Conservation (phyloP, 2,888 invertebrate species). For the Nomada ruficornis region DNA sequence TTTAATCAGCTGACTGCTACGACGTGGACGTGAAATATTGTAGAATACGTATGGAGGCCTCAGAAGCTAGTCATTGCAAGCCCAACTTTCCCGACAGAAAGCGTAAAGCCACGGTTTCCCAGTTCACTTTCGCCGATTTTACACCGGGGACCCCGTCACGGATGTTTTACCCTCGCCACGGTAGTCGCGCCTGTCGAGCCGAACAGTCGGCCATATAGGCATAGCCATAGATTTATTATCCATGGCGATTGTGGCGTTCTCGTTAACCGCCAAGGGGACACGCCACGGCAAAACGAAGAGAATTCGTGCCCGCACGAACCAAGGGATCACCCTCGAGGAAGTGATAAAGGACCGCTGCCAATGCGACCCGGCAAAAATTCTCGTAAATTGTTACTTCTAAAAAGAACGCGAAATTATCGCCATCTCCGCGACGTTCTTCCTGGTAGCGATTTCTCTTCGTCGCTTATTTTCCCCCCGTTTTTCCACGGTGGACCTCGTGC, state of each 20-base stretch:
- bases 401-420: slow-evolving; percentile 48
- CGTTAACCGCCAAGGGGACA: slow-evolving; percentile 32
- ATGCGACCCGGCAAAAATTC: slow-evolving; percentile 44
- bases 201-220: not conserved
- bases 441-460: slow-evolving; percentile 52
- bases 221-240: slow-evolving; percentile 26
- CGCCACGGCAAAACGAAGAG: slow-evolving; percentile 3
- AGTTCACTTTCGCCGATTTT: slow-evolving; percentile 25
- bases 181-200: slow-evolving; percentile 34
- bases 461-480: not conserved
- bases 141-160: not conserved
- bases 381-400: slow-evolving; percentile 55
- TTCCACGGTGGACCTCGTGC: slow-evolving; percentile 21
- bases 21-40: too few relatives aligned
- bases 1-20: too few relatives aligned
- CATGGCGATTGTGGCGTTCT: slow-evolving; percentile 38
- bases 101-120: slow-evolving; percentile 10
- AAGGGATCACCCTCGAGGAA: slow-evolving; percentile 39
- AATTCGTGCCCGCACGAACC: not conserved
- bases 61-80: too few relatives aligned
- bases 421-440: slow-evolving; percentile 29
- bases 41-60: too few relatives aligned
- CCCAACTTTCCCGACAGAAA: too few relatives aligned
- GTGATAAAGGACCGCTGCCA: slow-evolving; percentile 52
- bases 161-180: not conserved